Conservation (phyloP, 1,140 invertebrate species). For the Drosophila miranda region DNA sequence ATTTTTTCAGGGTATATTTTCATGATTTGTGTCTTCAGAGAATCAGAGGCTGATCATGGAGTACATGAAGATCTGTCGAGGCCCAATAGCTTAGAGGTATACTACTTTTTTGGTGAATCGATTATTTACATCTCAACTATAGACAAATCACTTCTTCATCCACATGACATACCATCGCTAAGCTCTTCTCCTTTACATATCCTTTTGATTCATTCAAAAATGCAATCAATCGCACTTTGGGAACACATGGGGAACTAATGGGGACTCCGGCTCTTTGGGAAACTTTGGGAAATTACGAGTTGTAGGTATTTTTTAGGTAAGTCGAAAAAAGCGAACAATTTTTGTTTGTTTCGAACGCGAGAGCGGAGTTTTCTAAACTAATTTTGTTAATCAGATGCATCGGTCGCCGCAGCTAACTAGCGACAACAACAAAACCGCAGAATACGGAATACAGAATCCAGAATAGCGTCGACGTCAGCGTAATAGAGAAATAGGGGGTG, state of each 20-base stretch:
- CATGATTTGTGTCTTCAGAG: too few species aligned
- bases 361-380: constrained; percentile 79
- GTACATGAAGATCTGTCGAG: too few species aligned
- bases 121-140: too few species aligned
- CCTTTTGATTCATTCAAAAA: not conserved
- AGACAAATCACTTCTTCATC: not conserved
- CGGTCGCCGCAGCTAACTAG: constrained; percentile 69
- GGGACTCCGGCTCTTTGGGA: not conserved
- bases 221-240: not conserved
- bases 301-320: constrained; percentile 22
- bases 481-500: constrained; percentile 64
- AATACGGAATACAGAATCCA: constrained; percentile 46
- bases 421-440: constrained; percentile 58
- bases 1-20: too few species aligned
- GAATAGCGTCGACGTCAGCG: constrained; percentile 65
- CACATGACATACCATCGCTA: constrained; percentile 7
- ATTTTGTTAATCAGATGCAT: constrained; percentile 76
- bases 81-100: too few species aligned
- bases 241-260: constrained; percentile 13
- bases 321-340: constrained; percentile 72
- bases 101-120: too few species aligned
- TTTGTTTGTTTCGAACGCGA: constrained; percentile 78
- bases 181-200: not conserved
- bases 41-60: too few species aligned
- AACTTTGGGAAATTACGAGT: constrained; percentile 6